phyloP scores from a whole-genome alignment of 2,888 invertebrate species.

The Polydrusus tereticollis region DNA sequence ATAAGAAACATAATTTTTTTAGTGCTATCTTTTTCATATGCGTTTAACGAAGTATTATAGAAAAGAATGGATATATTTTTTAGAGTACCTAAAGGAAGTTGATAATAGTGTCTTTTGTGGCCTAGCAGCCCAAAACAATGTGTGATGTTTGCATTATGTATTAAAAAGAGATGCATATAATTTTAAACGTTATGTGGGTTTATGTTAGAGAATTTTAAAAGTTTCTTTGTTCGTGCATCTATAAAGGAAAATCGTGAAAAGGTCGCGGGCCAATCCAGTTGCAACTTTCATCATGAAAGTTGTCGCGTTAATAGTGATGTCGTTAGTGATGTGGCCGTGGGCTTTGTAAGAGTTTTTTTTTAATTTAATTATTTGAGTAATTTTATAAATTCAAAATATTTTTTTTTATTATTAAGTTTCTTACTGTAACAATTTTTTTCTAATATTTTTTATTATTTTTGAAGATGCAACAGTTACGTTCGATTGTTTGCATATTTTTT shows the following conservation, averaged over 20 bases:
- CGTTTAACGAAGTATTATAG: neutral
- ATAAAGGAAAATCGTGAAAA: neutral
- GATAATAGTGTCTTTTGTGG: neutral
- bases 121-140: neutral
- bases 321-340: neutral
- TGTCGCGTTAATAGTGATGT: neutral
- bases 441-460: no score
- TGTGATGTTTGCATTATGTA: neutral
- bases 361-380: neutral
- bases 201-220: neutral
- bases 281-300: conserved; percentile 9
- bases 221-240: neutral
- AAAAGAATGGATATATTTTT: neutral
- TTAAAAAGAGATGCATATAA: neutral
- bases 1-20: neutral
- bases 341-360: neutral
- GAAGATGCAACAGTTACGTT: no score
- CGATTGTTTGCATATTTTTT: no score
- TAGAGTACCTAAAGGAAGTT: neutral
- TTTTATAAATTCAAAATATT: no score
- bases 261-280: neutral
- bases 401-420: neutral
- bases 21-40: neutral
- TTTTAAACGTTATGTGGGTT: neutral
- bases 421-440: no score